Conservation (phyloP, 1,140 invertebrate genomes). For the Drosophila virilis region DNA sequence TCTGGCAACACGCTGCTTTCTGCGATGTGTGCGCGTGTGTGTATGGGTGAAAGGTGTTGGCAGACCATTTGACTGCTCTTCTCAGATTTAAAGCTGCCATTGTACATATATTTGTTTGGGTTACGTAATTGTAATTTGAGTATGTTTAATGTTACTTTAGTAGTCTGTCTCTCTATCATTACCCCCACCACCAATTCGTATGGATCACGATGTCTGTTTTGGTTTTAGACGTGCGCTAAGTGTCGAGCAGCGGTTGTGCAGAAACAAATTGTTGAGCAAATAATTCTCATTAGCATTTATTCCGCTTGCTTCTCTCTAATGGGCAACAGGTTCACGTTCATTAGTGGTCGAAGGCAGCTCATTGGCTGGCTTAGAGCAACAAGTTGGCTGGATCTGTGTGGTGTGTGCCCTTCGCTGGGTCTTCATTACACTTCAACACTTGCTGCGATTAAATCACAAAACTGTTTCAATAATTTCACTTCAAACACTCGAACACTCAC, state of each 20-base stretch:
- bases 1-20: conserved; percentile 24
- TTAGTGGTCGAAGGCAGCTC: background rate
- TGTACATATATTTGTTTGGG: conserved; percentile 39
- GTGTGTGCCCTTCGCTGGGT: conserved; percentile 16
- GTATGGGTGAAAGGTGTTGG: conserved; percentile 50
- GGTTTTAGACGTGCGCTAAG: conserved; percentile 38
- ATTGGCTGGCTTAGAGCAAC: conserved; percentile 45
- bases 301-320: conserved; percentile 31
- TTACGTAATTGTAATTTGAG: conserved; percentile 80
- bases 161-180: conserved; percentile 32
- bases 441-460: conserved; percentile 12
- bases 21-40: background rate
- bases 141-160: conserved; percentile 76
- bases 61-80: conserved; percentile 47
- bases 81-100: conserved; percentile 44
- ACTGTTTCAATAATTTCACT: conserved; percentile 35
- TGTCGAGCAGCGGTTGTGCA: conserved; percentile 32
- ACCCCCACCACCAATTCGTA: conserved; percentile 28
- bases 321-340: conserved; percentile 41
- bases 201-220: conserved; percentile 6
- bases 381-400: conserved; percentile 53
- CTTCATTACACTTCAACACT: background rate
- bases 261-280: conserved; percentile 67
- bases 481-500: background rate
- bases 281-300: conserved; percentile 66